Percentiles rank a stretch among this genome's conserved stretches.
Conservation (phyloP, 2,797 vertebrate species). For the Sciurus carolinensis region DNA sequence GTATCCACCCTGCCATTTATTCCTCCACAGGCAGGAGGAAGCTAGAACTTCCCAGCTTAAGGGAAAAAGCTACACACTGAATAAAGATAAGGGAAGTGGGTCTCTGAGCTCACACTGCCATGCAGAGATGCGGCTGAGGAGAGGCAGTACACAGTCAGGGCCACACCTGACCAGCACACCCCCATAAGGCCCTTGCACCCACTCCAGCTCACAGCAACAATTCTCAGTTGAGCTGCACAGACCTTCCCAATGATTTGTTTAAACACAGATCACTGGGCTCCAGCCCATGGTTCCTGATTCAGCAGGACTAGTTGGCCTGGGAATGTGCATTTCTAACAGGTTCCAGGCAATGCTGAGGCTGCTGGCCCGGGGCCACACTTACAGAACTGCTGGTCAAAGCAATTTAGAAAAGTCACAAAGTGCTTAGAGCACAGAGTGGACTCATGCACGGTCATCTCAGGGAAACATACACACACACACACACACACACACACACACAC, state of each 20-base stretch:
- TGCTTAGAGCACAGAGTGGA: background rate
- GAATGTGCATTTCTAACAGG: background rate
- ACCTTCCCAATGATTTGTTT: background rate
- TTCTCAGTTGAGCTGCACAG: background rate
- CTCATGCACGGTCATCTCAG: background rate
- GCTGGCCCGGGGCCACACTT: background rate
- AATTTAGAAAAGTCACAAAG: background rate
- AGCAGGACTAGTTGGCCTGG: background rate
- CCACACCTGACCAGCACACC: background rate
- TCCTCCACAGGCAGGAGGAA: background rate
- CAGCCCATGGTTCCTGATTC: background rate
- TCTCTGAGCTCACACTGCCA: background rate
- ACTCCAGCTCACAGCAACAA: background rate
- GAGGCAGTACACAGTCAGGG: background rate
- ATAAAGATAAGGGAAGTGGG: background rate
- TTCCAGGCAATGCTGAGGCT: background rate
- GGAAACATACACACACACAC: background rate
- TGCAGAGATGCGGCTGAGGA: background rate
- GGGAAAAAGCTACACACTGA: background rate
- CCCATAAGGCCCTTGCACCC: background rate
- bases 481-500: too few species aligned
- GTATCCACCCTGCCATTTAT: accelerated
- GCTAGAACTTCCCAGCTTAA: background rate
- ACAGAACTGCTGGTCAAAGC: background rate
- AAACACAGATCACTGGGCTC: background rate